These are phyloP conservation scores for Aplodontia rufa DNA, from an alignment of 2,113 vertebrate genomes.

Conservation along the genomic window DNA sequence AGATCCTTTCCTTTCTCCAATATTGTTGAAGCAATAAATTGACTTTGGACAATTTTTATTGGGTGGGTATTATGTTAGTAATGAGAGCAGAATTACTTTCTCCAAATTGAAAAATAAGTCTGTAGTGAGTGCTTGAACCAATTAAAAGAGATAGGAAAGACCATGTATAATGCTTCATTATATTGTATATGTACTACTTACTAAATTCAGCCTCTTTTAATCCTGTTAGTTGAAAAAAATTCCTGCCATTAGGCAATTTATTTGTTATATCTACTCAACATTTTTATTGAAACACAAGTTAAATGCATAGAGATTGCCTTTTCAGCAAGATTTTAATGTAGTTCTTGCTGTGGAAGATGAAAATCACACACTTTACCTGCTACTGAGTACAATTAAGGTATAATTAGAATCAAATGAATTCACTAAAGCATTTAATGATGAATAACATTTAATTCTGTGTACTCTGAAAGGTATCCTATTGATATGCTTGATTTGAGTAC, in stretches of 20 bases:
- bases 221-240: constrained; percentile 27
- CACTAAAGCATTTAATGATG: constrained; percentile 43
- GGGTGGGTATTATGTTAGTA: constrained; percentile 18
- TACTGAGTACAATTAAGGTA: constrained; percentile 56
- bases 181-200: constrained; percentile 22
- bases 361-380: constrained; percentile 68
- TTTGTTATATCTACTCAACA: constrained; percentile 54
- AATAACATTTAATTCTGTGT: constrained; percentile 50
- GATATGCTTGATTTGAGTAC: constrained; percentile 62
- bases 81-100: constrained; percentile 56
- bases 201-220: constrained; percentile 43
- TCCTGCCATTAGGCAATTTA: constrained; percentile 36
- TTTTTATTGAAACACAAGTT: constrained; percentile 62
- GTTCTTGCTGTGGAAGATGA: constrained; percentile 42
- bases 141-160: constrained; percentile 54
- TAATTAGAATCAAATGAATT: constrained; percentile 75
- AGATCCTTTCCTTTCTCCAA: constrained; percentile 12
- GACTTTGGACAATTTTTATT: constrained; percentile 34
- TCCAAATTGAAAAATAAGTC: constrained; percentile 52
- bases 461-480: background rate
- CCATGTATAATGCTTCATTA: background rate
- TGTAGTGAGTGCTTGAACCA: constrained; percentile 22
- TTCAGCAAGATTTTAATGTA: constrained; percentile 69
- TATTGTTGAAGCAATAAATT: constrained; percentile 50
- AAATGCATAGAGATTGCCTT: constrained; percentile 57